These are phyloP conservation scores for Odontocolon sp. DNA, from an alignment of 2,888 invertebrate species.

Conservation along the genomic window DNA sequence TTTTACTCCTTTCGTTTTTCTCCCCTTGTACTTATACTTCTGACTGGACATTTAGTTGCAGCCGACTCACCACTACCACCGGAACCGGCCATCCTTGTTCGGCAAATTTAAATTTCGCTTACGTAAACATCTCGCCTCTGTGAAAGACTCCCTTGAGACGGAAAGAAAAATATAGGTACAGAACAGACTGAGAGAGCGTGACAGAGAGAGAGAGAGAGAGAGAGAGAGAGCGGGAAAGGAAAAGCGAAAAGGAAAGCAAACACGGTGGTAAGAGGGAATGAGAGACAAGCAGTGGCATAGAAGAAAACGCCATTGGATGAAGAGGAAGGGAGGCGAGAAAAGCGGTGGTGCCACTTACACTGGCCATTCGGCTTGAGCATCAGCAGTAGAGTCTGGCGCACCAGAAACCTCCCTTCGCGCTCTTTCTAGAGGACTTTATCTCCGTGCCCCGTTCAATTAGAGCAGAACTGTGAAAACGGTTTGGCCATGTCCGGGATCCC, in stretches of 20 bases:
- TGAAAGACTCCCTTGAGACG: slow-evolving; percentile 7
- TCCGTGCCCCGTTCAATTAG: slow-evolving; percentile 68
- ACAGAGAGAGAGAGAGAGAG: neutral
- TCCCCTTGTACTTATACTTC: neutral
- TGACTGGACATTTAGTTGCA: no score
- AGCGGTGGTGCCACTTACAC: slow-evolving; percentile 59
- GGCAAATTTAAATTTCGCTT: slow-evolving; percentile 57
- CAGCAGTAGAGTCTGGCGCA: slow-evolving; percentile 30
- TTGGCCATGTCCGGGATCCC: slow-evolving; percentile 43
- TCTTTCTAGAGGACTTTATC: slow-evolving; percentile 51
- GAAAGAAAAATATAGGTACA: slow-evolving; percentile 18
- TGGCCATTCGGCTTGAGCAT: slow-evolving; percentile 60
- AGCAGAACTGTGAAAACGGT: slow-evolving; percentile 66
- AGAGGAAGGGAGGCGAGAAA: slow-evolving; percentile 58
- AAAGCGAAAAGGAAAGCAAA: slow-evolving; percentile 25
- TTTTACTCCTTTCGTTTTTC: neutral
- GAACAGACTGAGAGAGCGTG: neutral
- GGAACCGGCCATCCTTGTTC: slow-evolving; percentile 21
- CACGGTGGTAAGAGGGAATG: neutral
- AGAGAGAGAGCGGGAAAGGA: neutral
- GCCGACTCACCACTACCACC: neutral
- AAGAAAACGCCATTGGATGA: no score
- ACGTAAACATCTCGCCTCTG: slow-evolving; percentile 54
- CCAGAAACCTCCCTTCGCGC: slow-evolving; percentile 24
- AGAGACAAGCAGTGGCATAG: neutral